A percentile compares a stretch with the other conserved stretches of the same genome.
Evolutionary conservation across 2,113 vertebrate species (phyloP).

Genomic region (human (Homo sapiens)): DNA sequence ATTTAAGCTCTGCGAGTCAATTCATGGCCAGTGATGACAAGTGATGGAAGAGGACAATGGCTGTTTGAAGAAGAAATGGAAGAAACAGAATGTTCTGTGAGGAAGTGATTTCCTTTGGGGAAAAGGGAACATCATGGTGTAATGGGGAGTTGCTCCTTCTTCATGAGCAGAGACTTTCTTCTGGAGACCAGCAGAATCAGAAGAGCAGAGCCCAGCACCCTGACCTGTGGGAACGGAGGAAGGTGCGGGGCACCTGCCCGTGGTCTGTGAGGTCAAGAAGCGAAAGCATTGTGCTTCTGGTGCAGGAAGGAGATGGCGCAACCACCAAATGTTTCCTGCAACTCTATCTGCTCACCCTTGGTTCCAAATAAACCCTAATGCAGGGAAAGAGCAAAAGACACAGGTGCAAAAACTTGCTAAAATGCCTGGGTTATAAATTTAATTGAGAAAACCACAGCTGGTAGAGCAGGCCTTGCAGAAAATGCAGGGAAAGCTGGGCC

Average conservation of each 20-base stretch:
- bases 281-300: accelerated
- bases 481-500: too few relatives aligned
- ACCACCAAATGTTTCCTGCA: neutral
- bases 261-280: neutral
- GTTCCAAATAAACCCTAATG: too few relatives aligned
- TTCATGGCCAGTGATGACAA: neutral
- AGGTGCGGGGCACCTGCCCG: accelerated
- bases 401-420: too few relatives aligned
- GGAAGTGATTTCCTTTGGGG: neutral
- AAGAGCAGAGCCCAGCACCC: neutral
- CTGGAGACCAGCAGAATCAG: neutral
- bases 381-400: neutral
- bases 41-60: neutral
- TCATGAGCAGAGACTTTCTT: accelerated
- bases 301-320: accelerated
- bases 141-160: neutral
- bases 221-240: accelerated
- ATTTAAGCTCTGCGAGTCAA: neutral
- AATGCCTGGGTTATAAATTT: neutral
- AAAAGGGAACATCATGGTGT: accelerated
- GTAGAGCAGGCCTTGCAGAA: accelerated
- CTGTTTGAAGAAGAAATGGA: neutral
- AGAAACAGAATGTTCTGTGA: neutral
- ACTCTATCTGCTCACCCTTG: neutral
- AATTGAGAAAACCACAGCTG: neutral